Evolutionary conservation across 53 echinoderm and acorn worm genomes (phyloP), one percentile per base, ranked within the genome.

Genomic region (Zoroaster sp.): DNA sequence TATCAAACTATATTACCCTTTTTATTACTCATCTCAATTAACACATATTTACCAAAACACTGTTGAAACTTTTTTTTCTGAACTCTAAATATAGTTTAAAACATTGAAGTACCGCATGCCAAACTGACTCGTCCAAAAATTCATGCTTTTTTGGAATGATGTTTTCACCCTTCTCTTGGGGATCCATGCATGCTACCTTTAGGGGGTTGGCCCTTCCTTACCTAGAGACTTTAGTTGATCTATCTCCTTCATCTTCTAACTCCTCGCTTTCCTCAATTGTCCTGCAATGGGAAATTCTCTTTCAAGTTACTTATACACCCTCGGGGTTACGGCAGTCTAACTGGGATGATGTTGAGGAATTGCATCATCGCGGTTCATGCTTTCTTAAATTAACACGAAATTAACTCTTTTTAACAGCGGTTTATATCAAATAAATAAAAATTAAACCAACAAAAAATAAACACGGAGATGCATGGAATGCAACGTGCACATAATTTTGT

Each of bases 211-310:
- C 14, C 81, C 18, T 63, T 47, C 71, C 85, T 85, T 85, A 85
- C 85, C 85, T 85, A 85, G 49, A 18, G 4, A 78, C 35, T 69
- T 96, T 96, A 5, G 94, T 79, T 63, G 94, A 89, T 86, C 92
- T 92, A 13, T 83, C 92, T 10, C 71, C 72, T 31, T 66, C 78
- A 17, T 92, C 96, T 49, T 93, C 92, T 9, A 92, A 55, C 78
- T 96, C 96, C 44, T 96, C 96, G 46, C 90, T 89, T 82, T 96
- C 96, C 25, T 96, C 96, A 35, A 96, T 96, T 21, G 96, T 96
- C 87, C 96, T 94, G 92, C 72, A 85, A 85, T 9, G 51, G 85
- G 49, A 85, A 85, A 85, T 69, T 85, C 70, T 70, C 46, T 49
- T 36, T 43, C 47, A 47, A 37, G 47, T 78, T 78, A 54, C 53